Conservation (phyloP, 2,888 invertebrate species). For the Malthinus seriepunctatus region DNA sequence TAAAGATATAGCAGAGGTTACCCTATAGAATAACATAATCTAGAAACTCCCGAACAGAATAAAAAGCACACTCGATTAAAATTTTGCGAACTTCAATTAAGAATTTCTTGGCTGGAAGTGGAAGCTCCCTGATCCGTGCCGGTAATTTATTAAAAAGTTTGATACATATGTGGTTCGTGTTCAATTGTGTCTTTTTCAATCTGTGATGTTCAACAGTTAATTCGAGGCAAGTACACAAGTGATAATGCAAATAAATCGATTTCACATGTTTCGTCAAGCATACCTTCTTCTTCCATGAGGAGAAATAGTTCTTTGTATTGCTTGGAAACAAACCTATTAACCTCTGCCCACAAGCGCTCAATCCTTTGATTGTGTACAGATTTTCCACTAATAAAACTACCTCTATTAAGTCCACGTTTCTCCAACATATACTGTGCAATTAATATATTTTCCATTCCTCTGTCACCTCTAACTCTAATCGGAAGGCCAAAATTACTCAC, state of each 20-base stretch:
- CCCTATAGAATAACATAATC: too few species aligned
- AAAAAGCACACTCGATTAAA: too few species aligned
- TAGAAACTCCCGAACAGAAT: too few species aligned
- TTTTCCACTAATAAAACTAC: conserved; percentile 5
- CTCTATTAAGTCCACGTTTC: conserved; percentile 3
- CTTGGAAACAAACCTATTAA: background rate
- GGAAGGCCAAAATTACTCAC: conserved; percentile 7
- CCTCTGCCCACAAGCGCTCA: conserved; percentile 9
- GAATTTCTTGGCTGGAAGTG: too few species aligned
- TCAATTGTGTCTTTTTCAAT: too few species aligned
- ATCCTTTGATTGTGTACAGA: conserved; percentile 6
- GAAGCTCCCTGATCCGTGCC: too few species aligned
- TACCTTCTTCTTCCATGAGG: background rate
- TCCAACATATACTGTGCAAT: conserved; percentile 2
- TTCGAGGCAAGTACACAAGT: background rate
- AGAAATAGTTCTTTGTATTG: background rate
- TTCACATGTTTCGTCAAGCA: background rate
- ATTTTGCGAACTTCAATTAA: too few species aligned
- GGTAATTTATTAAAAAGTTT: too few species aligned
- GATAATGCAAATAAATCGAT: background rate
- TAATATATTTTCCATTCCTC: conserved; percentile 8
- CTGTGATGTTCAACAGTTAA: too few species aligned
- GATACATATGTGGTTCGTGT: too few species aligned
- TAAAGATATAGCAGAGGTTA: too few species aligned
- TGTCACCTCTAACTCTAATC: conserved; percentile 1